These are phyloP conservation scores for Cherax destructor DNA, from an alignment of 1,140 invertebrate species.

Conservation along the genomic window DNA sequence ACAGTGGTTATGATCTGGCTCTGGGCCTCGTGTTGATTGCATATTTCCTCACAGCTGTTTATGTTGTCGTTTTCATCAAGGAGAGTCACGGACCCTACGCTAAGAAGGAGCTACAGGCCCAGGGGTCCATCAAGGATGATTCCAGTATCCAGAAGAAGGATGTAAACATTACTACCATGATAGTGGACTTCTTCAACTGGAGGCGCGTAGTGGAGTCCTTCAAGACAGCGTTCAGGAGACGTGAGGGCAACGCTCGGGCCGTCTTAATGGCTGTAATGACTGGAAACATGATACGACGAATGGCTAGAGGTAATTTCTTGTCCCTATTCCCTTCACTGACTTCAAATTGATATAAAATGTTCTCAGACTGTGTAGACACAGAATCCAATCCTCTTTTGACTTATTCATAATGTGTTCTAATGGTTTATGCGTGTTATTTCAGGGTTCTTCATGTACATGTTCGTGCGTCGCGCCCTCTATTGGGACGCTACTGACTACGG, in stretches of 20 bases:
- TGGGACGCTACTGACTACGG: constrained; percentile 61
- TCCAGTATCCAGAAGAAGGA: background rate
- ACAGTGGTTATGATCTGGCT: constrained; percentile 60
- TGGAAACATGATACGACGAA: constrained; percentile 63
- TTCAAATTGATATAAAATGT: too few relatives aligned
- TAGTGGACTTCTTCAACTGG: constrained; percentile 65
- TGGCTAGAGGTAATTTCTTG: constrained; percentile 57
- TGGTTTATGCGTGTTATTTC: background rate
- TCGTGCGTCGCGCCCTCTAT: constrained; percentile 25
- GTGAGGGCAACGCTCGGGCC: constrained; percentile 50
- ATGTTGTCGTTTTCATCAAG: constrained; percentile 65
- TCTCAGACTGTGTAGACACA: too few relatives aligned
- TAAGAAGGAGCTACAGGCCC: constrained; percentile 38
- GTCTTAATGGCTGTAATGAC: constrained; percentile 46
- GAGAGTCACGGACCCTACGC: constrained; percentile 68
- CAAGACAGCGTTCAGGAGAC: constrained; percentile 63
- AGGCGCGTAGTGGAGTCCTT: constrained; percentile 63
- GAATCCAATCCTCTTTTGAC: too few relatives aligned
- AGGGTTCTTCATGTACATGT: constrained; percentile 68
- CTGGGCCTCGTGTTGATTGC: constrained; percentile 42
- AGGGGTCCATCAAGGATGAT: constrained; percentile 2
- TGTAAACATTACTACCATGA: constrained; percentile 32
- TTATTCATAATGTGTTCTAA: background rate
- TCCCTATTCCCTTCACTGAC: too few relatives aligned
- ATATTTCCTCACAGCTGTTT: constrained; percentile 44